Conservation (phyloP, 35 echinoderm and acorn worm genomes). For the Amphiura filiformis region DNA sequence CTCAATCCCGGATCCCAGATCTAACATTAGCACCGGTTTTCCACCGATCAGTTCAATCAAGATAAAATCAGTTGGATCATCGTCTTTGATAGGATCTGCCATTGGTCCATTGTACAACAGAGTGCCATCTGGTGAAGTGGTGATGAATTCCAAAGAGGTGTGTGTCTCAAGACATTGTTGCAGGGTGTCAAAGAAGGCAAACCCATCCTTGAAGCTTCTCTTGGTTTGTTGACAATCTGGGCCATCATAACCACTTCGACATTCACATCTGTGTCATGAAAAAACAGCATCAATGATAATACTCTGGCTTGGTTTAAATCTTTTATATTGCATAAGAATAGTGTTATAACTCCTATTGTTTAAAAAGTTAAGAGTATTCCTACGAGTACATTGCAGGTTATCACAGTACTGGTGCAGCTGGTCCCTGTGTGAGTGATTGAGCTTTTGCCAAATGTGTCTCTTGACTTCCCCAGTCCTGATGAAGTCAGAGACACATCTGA, state of each 20-base stretch:
- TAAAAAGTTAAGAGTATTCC: too few relatives aligned
- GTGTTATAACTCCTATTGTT: too few relatives aligned
- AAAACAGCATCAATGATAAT: too few relatives aligned
- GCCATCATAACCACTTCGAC: conserved; percentile 61
- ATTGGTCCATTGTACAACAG: conserved; percentile 93
- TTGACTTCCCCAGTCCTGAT: too few relatives aligned
- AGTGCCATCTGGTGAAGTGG: conserved; percentile 36
- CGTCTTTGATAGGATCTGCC: not conserved
- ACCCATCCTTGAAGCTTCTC: conserved; percentile 65
- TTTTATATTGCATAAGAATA: too few relatives aligned
- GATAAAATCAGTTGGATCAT: conserved; percentile 71
- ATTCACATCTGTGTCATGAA: conserved; percentile 58
- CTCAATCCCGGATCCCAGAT: conserved; percentile 50
- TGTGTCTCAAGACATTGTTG: conserved; percentile 74
- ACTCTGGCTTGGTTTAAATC: too few relatives aligned
- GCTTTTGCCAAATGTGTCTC: too few relatives aligned
- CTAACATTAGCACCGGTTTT: conserved; percentile 55
- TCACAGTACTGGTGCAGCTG: too few relatives aligned
- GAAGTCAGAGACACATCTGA: too few relatives aligned
- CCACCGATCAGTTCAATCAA: conserved; percentile 66
- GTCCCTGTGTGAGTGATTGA: too few relatives aligned
- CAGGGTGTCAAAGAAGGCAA: conserved; percentile 61
- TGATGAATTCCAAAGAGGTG: conserved; percentile 82
- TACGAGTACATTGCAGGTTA: too few relatives aligned
- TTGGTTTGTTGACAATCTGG: conserved; percentile 80